Conservation (phyloP, 92 coral and sea anemone species). For the Porites cylindrica region DNA sequence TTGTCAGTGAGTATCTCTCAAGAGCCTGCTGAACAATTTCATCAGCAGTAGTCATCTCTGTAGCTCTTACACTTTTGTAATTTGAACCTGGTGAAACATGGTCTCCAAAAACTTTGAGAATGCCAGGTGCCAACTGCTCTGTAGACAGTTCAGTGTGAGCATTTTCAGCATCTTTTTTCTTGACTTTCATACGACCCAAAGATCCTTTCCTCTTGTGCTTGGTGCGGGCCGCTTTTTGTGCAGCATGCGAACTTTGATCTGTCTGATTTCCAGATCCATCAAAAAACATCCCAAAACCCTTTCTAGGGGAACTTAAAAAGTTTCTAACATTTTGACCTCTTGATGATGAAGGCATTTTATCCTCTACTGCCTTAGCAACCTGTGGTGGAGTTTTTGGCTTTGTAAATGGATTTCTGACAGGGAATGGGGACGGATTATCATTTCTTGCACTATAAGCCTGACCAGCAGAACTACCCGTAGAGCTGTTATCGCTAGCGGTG, state of each 20-base stretch:
- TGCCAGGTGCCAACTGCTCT: conserved; percentile 94
- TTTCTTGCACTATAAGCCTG: conserved; percentile 31
- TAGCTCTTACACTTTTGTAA: conserved; percentile 96
- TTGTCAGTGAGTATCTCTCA: conserved; percentile 82
- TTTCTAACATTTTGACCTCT: conserved; percentile 66
- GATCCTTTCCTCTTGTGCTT: conserved; percentile 84
- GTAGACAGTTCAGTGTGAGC: conserved; percentile 91
- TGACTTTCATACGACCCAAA: conserved; percentile 82
- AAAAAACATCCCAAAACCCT: conserved; percentile 83
- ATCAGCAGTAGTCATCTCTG: conserved; percentile 86
- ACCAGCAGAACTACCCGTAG: conserved; percentile 53
- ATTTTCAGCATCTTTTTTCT: conserved; percentile 54
- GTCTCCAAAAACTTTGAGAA: conserved; percentile 94
- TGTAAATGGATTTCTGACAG: conserved; percentile 35
- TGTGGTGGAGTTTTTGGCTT: conserved; percentile 62
- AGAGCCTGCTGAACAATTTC: conserved; percentile 93
- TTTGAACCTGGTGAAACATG: conserved; percentile 96
- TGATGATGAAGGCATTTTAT: conserved; percentile 67
- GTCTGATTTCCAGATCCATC: conserved; percentile 70
- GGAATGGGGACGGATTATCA: conserved; percentile 33
- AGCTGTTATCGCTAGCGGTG: conserved; percentile 68
- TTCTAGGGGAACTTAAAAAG: conserved; percentile 70
- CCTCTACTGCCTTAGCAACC: conserved; percentile 16
- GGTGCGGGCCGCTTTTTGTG: conserved; percentile 66
- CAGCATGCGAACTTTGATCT: conserved; percentile 83